Percentiles rank a stretch among this genome's conserved stretches.
phyloP scores from a whole-genome alignment of 2,888 invertebrate genomes.

The Drosophila infuscata region DNA sequence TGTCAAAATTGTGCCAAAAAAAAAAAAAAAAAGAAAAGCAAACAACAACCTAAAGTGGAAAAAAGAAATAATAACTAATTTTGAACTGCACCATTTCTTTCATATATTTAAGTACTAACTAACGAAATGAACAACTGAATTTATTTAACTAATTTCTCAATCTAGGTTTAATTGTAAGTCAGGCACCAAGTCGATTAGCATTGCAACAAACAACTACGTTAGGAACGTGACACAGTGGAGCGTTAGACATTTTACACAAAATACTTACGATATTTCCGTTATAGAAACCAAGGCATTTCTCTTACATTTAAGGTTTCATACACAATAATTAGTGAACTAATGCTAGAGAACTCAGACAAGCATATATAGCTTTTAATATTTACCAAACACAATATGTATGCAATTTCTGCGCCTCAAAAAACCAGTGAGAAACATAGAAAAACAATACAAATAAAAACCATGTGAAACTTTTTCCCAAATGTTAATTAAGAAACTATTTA shows the following conservation, averaged over 20 bases:
- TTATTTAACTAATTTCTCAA: constrained; percentile 67
- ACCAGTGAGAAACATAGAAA: constrained; percentile 30
- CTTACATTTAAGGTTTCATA: constrained; percentile 79
- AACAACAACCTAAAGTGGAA: not conserved
- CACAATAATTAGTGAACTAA: constrained; percentile 79
- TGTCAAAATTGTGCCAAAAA: constrained; percentile 75
- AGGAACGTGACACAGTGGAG: constrained; percentile 40
- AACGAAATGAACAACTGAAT: constrained; percentile 77
- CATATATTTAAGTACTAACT: constrained; percentile 46
- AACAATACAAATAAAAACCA: constrained; percentile 23
- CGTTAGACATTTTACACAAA: constrained; percentile 72
- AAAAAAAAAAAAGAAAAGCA: not conserved
- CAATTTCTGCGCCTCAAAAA: constrained; percentile 42
- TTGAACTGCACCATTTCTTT: constrained; percentile 60
- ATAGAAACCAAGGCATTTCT: constrained; percentile 78
- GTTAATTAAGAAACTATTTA: constrained; percentile 79
- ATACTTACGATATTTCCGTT: constrained; percentile 65
- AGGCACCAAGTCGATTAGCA: constrained; percentile 78
- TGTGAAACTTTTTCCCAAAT: constrained; percentile 54
- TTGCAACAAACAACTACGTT: constrained; percentile 55
- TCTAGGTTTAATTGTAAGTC: constrained; percentile 69
- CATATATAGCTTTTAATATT: constrained; percentile 51
- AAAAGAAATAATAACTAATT: constrained; percentile 36
- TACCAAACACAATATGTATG: constrained; percentile 42
- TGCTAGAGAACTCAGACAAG: constrained; percentile 68